Base-by-base conservation (phyloP, 2,888 invertebrate species). In the Nezara viridula region DNA sequence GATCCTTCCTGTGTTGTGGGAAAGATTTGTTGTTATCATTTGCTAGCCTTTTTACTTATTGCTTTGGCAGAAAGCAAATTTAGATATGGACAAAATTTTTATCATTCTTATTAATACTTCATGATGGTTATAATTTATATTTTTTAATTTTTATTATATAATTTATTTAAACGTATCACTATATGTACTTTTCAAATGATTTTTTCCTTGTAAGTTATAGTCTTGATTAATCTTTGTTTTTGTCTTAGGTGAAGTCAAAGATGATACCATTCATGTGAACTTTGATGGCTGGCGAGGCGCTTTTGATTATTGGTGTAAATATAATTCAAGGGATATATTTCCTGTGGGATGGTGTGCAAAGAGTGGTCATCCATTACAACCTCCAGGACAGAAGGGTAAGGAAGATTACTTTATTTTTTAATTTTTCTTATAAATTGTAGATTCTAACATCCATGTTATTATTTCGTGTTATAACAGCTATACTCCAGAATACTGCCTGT, bases 231-330 rank as follows among this genome's bases (percentile, higher is more conserved):
- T 19, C 7, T 37, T 73, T 32, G 32, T 37, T 37, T 7, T 73
- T 73, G 32, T 81, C 90, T 89, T 0, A 93, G 93, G 93, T 81
- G 97, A 96, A 90, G 96, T 98, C 0, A 98, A 98, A 93, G 97
- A 97, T 92, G 98, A 98, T 91, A 96, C 97, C 94, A 97, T 99
- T 91, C 98, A 98, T 94, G 97, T 99, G 21, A 98, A 98, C 14
- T 99, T 99, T 94, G 99, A 99, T 94, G 99, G 99, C 0, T 99
- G 99, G 99, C 94, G 98, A 90, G 98, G 98, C 47, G 98, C 98
- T 24, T 99, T 99, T 93, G 99, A 99, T 93, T 99, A 99, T 92
- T 98, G 98, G 98, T 98, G 98, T 93, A 94, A 95, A 91, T 98
- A 96, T 94, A 97, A 98, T 92, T 98, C 98, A 0, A 94, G 99